Percentiles rank a stretch among this genome's conserved stretches.
These are phyloP conservation scores for Lutjanus campechanus DNA, from an alignment of 2,797 vertebrate species.

Conservation along the genomic window DNA sequence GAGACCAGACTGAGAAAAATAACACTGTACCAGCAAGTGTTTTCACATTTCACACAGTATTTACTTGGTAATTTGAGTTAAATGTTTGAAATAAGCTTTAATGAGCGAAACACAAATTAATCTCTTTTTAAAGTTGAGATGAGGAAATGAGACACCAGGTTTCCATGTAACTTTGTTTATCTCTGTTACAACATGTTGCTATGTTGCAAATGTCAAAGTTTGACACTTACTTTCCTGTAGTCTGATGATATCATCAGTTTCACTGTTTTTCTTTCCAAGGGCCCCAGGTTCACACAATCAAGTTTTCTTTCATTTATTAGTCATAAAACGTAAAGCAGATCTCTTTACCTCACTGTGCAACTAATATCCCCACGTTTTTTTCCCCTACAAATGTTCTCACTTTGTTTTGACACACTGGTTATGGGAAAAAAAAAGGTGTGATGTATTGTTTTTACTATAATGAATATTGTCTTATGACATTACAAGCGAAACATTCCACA, in stretches of 20 bases:
- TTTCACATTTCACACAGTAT: neutral
- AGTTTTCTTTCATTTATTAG: neutral
- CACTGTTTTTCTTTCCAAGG: slow-evolving; percentile 19
- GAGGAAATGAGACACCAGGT: slow-evolving; percentile 5
- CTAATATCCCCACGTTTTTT: neutral
- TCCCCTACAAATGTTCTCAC: too few relatives aligned
- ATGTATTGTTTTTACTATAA: too few relatives aligned
- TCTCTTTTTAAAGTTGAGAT: neutral
- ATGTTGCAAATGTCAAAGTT: neutral
- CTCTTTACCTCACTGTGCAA: neutral
- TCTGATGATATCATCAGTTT: slow-evolving; percentile 22
- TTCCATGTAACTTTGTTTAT: slow-evolving; percentile 17
- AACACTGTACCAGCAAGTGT: neutral
- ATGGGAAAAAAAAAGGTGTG: too few relatives aligned
- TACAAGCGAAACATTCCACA: too few relatives aligned
- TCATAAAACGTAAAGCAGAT: neutral
- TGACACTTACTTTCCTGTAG: slow-evolving; percentile 14
- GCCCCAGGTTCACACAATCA: neutral
- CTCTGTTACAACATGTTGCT: slow-evolving; percentile 21
- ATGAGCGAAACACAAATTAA: neutral
- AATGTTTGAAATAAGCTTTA: neutral
- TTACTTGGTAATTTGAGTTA: neutral
- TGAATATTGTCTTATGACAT: too few relatives aligned
- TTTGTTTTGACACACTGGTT: too few relatives aligned
- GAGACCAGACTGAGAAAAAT: neutral